phyloP scores from a whole-genome alignment of 2,888 invertebrate genomes.

The Drosophila emarginata region DNA sequence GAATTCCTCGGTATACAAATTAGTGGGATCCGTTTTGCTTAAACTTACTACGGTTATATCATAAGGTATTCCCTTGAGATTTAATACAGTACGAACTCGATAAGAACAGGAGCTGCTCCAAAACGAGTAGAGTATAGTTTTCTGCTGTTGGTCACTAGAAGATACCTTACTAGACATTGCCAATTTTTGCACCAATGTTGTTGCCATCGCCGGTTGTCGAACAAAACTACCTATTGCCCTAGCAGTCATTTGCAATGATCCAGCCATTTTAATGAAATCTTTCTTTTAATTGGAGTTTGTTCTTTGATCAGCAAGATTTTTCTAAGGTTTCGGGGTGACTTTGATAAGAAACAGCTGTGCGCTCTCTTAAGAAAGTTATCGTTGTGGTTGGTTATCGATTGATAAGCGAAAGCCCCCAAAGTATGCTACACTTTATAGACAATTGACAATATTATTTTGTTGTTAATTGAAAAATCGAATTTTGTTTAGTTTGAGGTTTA shows the following conservation, averaged over 20 bases:
- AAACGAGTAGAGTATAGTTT: conserved; percentile 91
- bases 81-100: conserved; percentile 95
- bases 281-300: neutral
- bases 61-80: conserved; percentile 96
- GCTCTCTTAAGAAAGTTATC: neutral
- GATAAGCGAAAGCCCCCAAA: neutral
- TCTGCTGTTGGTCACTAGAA: neutral
- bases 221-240: neutral
- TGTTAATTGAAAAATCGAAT: neutral
- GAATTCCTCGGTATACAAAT: conserved; percentile 91
- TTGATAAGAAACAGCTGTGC: neutral
- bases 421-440: neutral
- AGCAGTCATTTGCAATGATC: neutral
- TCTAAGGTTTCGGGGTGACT: neutral
- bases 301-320: neutral
- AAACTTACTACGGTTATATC: conserved; percentile 93
- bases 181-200: neutral
- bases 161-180: neutral
- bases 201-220: neutral
- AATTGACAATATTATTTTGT: neutral
- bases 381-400: neutral
- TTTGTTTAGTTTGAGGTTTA: conserved; percentile 57
- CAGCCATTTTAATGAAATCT: neutral
- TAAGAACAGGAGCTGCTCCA: conserved; percentile 97
- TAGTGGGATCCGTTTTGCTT: conserved; percentile 91